Evolutionary conservation across 2,888 invertebrate species (phyloP), one percentile per base, ranked within the genome.

Genomic region (Chrysina gloriosa): DNA sequence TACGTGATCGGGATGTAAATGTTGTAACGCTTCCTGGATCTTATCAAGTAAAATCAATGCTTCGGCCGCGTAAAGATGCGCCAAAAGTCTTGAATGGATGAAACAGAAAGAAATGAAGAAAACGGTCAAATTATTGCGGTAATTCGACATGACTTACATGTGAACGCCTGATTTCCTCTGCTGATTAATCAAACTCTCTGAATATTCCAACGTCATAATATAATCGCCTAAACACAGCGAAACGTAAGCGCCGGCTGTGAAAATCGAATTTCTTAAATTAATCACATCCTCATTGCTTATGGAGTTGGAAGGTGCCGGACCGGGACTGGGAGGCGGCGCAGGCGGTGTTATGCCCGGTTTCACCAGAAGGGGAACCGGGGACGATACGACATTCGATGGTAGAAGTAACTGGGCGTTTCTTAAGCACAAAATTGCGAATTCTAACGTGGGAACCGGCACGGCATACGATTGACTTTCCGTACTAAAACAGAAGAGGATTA

Each of bases 1-100:
- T 25, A 93, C 88, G 81, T 89, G 89, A 56, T 91, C 90, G 1
- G 91, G 92, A 76, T 95, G 93, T 56, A 97, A 85, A 82, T 94
- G 91, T 67, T 92, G 90, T 7, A 95, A 87, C 0, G 96, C 96
- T 81, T 96, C 95, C 0, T 89, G 85, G 72, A 95, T 89, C 83
- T 90, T 89, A 79, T 96, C 94, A 79, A 94, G 84, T 75, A 92
- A 88, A 63, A 96, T 90, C 7, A 95, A 84, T 23, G 95, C 92
- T 84, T 97, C 96, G 0, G 95, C 95, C 58, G 93, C 92, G 82
- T 97, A 97, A 76, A 97, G 87, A 81, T 95, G 93, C 0, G 91
- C 96, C 76, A 97, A 85, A 74, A 94, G 88, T 81, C 92, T 92
- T 72, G 16, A 76, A 78, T 39, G 73, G 21, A 73, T 9, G 19